A percentile compares a stretch with the other conserved stretches of the same genome.
phyloP scores from a whole-genome alignment of 2,797 vertebrate species.

The Lophotriccus pileatus region DNA sequence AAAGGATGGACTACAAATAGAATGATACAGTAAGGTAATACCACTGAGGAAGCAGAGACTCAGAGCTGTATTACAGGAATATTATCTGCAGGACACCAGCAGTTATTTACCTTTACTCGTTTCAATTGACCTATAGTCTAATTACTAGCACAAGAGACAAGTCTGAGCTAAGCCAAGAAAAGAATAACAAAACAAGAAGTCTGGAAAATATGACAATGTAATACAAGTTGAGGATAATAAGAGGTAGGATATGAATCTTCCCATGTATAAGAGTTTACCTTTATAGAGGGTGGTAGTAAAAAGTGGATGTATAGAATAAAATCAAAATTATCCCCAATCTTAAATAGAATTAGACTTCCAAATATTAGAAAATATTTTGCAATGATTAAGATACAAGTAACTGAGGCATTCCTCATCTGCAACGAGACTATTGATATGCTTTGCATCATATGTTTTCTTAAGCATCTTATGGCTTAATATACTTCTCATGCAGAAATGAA shows the following conservation, averaged over 20 bases:
- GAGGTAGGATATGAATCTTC: background rate
- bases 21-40: background rate
- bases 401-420: background rate
- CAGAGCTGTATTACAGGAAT: background rate
- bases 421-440: fast-evolving
- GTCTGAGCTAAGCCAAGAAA: background rate
- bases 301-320: background rate
- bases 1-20: background rate
- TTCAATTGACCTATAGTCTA: background rate
- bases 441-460: background rate
- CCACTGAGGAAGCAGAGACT: background rate
- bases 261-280: background rate
- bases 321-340: background rate
- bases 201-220: background rate
- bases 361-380: background rate
- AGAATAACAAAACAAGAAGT: background rate
- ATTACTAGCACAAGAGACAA: background rate
- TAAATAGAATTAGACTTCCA: background rate
- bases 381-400: background rate
- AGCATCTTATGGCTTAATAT: background rate
- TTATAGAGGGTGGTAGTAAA: background rate
- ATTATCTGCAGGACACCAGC: background rate
- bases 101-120: background rate
- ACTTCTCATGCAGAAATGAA: background rate
- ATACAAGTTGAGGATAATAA: background rate